A percentile compares a stretch with the other conserved stretches of the same genome.
Conservation (phyloP, 2,888 invertebrate genomes). For the Drosophila basisetae region DNA sequence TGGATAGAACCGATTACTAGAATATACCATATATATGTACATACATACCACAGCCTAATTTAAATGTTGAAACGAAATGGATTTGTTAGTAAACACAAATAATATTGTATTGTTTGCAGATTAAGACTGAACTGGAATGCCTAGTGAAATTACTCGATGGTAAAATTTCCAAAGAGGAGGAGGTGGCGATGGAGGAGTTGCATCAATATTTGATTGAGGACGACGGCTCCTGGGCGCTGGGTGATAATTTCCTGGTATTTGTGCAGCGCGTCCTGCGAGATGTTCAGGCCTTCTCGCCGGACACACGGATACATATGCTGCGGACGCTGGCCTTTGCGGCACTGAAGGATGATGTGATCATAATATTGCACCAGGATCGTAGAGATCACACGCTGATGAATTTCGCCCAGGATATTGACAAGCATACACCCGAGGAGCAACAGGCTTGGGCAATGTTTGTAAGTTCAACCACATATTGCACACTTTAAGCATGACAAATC, state of each 20-base stretch:
- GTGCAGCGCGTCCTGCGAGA: constrained; percentile 89
- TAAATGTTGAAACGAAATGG: neutral
- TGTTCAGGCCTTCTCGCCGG: constrained; percentile 86
- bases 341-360: constrained; percentile 94
- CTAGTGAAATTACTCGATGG: constrained; percentile 90
- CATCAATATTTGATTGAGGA: constrained; percentile 94
- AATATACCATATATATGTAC: neutral
- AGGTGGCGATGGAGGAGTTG: constrained; percentile 91
- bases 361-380: constrained; percentile 95
- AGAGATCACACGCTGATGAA: constrained; percentile 95
- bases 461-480: constrained; percentile 81
- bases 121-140: constrained; percentile 90
- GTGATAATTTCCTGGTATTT: constrained; percentile 94
- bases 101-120: constrained; percentile 84
- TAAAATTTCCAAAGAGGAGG: constrained; percentile 91
- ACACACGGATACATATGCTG: constrained; percentile 89
- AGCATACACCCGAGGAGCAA: constrained; percentile 90
- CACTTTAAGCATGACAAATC: neutral
- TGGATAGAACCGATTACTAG: neutral
- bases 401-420: constrained; percentile 92
- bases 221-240: constrained; percentile 96
- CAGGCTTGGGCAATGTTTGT: constrained; percentile 92
- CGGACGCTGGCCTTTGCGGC: constrained; percentile 92
- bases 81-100: neutral
- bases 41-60: neutral